Base-by-base conservation (phyloP, 1,140 invertebrate genomes). In the Drosophila nigrodunni region DNA sequence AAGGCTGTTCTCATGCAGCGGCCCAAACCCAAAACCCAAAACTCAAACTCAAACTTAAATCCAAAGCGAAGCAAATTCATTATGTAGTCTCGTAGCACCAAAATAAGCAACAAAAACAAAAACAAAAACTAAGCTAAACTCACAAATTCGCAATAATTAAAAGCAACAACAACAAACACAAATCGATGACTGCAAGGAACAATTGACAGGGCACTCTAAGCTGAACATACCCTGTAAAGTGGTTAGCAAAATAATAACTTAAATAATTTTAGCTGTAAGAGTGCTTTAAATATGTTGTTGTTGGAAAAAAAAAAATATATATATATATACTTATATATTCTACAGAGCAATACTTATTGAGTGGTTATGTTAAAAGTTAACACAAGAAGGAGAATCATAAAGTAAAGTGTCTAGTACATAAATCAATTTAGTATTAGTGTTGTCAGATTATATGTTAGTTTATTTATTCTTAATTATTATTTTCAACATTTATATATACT, bases 1-100 rank as follows among this genome's bases (percentile, higher is more conserved):
- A 89, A 89, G 85, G 85, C 55, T 85, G 66, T 89, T 89, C 85
- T 90, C 85, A 89, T 89, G 85, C 85, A 89, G 81, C 85, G 73
- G 71, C 77, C 83, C 75, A 79, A 87, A 77, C 77, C 70, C 77
- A 43, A 69, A 55, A 30, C 25, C 25, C 25, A 30, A 69, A 55
- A 30, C 25, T 5, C 25, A 30, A 30, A 30, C 25, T 30, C 3
- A 30, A 30, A 30, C 25, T 30, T 30, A 30, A 30, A 30, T 30
- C 25, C 25, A 46, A 34, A 43, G 35, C 69, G 65, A 77, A 65
- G 55, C 65, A 78, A 70, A 82, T 64, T 70, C 69, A 77, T 79
- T 73, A 65, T 60, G 58, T 47, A 68, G 25, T 39, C 25, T 30
- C 57, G 64, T 44, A 72, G 50, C 57, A 50, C 60, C 43, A 57